Conservation (phyloP, 1,140 invertebrate genomes). For the Ganaspis sp. region DNA sequence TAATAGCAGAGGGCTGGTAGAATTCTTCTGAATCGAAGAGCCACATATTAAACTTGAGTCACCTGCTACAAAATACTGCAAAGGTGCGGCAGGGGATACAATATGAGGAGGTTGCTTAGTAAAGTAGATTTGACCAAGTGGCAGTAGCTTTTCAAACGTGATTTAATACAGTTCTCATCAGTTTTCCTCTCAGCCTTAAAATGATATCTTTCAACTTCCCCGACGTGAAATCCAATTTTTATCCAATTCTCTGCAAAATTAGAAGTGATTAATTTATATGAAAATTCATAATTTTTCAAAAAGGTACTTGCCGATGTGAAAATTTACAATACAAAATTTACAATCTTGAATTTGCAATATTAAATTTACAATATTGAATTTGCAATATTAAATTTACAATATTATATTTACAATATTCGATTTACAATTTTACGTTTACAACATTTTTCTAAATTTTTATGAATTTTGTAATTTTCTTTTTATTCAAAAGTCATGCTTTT, state of each 20-base stretch:
- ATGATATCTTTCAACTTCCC: background rate
- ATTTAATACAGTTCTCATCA: background rate
- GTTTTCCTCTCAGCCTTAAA: background rate
- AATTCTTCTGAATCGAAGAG: slow-evolving; percentile 13
- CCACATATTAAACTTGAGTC: slow-evolving; percentile 34
- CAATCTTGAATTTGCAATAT: no score
- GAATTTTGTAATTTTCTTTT: no score
- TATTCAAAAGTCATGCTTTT: no score
- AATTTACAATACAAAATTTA: no score
- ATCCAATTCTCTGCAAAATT: background rate
- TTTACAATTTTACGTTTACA: no score
- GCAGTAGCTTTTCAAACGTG: slow-evolving; percentile 15
- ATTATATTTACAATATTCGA: no score
- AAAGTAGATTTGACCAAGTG: slow-evolving; percentile 40
- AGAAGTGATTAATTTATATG: background rate
- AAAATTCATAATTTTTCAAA: no score
- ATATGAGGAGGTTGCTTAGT: slow-evolving; percentile 41
- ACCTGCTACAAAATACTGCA: slow-evolving; percentile 29
- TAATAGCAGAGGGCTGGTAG: background rate
- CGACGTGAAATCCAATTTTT: background rate
- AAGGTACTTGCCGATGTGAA: no score
- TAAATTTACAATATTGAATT: no score
- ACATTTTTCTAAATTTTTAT: no score
- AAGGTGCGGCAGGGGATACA: slow-evolving; percentile 53
- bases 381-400: no score